A percentile compares a stretch with the other conserved stretches of the same genome.
phyloP scores from a whole-genome alignment of 2,797 vertebrate genomes.

The Menidia menidia region DNA sequence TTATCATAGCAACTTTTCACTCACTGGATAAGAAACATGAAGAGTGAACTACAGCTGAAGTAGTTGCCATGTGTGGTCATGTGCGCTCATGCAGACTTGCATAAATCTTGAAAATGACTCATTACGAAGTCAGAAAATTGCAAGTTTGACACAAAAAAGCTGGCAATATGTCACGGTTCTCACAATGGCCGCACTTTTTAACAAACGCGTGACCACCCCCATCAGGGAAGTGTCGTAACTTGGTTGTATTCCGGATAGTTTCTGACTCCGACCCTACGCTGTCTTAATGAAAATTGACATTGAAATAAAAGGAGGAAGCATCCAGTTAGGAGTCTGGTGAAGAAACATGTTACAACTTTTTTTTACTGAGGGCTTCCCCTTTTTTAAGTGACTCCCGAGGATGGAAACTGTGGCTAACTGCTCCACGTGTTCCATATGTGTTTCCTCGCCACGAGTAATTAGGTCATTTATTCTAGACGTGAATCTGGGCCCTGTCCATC shows the following conservation, averaged over 20 bases:
- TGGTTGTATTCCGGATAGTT: slow-evolving; percentile 4
- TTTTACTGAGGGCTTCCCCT: slow-evolving; percentile 44
- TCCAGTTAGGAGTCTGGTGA: slow-evolving; percentile 18
- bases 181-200: slow-evolving; percentile 23
- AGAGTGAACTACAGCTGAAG: background rate
- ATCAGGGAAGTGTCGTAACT: no score
- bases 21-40: background rate
- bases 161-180: slow-evolving; percentile 28
- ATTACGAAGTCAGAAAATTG: background rate
- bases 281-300: slow-evolving; percentile 4
- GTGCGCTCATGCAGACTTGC: background rate
- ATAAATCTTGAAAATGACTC: slow-evolving; percentile 28
- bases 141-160: slow-evolving; percentile 22
- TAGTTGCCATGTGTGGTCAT: background rate
- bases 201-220: slow-evolving; percentile 27
- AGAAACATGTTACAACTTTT: slow-evolving; percentile 19
- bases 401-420: slow-evolving; percentile 71
- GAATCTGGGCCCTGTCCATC: slow-evolving; percentile 23
- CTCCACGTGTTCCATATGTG: slow-evolving; percentile 53
- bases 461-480: slow-evolving; percentile 43
- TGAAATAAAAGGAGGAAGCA: slow-evolving; percentile 11
- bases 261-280: slow-evolving; percentile 10
- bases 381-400: slow-evolving; percentile 37
- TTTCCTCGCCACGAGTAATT: slow-evolving; percentile 51
- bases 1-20: slow-evolving; percentile 23